A percentile compares a stretch with the other conserved stretches of the same genome.
phyloP scores from a whole-genome alignment of 2,888 invertebrate genomes.

The Resseliella maxima region DNA sequence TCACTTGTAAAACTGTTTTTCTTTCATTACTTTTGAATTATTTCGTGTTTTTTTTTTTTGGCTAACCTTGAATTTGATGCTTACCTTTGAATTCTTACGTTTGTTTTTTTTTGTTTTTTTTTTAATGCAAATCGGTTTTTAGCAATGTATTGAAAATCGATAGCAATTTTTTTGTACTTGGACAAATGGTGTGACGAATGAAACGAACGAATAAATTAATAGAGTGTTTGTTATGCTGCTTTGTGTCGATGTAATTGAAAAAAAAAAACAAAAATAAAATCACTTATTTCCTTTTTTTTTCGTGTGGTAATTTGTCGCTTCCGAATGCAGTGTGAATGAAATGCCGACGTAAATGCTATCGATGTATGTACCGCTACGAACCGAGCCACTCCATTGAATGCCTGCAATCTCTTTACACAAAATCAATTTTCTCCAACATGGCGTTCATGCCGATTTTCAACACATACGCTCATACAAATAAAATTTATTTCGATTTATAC shows the following conservation, averaged over 20 bases:
- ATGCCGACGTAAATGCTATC: conserved; percentile 54
- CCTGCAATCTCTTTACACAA: conserved; percentile 10
- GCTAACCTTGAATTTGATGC: conserved; percentile 51
- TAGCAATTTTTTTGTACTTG: no score
- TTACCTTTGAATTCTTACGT: conserved; percentile 40
- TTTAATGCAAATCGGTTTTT: conserved; percentile 23
- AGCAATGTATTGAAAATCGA: conserved; percentile 9
- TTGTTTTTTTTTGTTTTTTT: no score
- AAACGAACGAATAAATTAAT: neutral
- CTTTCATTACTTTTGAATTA: neutral
- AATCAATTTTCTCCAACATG: conserved; percentile 35
- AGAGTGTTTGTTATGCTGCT: neutral
- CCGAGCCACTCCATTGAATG: conserved; percentile 3
- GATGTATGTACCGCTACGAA: conserved; percentile 31
- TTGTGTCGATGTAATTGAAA: no score
- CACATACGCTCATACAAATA: no score
- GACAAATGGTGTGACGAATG: neutral
- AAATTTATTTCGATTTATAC: neutral
- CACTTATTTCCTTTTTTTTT: no score
- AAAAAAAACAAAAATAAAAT: no score
- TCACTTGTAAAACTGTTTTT: conserved; percentile 2
- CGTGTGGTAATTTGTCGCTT: neutral
- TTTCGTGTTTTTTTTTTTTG: neutral
- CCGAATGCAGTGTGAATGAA: conserved; percentile 40
- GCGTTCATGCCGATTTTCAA: conserved; percentile 11